phyloP scores from a whole-genome alignment of 2,797 vertebrate species.

The Syndactyla subalaris region DNA sequence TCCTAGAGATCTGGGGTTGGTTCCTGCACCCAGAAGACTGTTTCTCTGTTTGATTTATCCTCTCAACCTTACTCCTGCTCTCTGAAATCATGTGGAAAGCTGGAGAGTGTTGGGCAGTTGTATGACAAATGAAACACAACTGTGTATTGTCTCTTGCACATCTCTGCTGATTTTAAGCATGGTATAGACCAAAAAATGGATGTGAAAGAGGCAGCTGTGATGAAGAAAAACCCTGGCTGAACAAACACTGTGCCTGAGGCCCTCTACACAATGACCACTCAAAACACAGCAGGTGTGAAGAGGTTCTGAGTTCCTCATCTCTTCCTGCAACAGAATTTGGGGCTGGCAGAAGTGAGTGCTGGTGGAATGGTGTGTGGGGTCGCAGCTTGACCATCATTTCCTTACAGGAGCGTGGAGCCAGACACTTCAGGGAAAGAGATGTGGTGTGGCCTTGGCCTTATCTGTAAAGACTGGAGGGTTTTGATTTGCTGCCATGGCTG shows the following conservation, averaged over 20 bases:
- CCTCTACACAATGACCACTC: fast-evolving
- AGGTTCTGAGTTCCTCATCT: not conserved
- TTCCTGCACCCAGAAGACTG: not conserved
- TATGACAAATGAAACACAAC: not conserved
- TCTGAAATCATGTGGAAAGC: not conserved
- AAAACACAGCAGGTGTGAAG: fast-evolving
- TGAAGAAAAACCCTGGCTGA: not conserved
- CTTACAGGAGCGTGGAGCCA: fast-evolving
- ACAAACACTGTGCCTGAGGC: not conserved
- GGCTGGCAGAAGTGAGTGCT: not conserved
- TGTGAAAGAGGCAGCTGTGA: not conserved
- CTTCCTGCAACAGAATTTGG: not conserved
- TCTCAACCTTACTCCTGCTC: not conserved
- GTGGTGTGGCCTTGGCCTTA: not conserved
- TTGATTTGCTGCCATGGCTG: not conserved
- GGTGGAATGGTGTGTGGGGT: fast-evolving
- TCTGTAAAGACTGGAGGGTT: not conserved
- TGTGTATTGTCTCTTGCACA: not conserved
- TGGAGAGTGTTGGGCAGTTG: not conserved
- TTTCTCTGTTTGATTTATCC: not conserved
- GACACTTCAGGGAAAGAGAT: not conserved
- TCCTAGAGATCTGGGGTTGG: not conserved
- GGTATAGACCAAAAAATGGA: not conserved
- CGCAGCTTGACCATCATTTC: not conserved
- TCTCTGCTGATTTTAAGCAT: not conserved